A percentile compares a stretch with the other conserved stretches of the same genome.
phyloP scores from a whole-genome alignment of 2,888 invertebrate species.

The Brenthis daphne region DNA sequence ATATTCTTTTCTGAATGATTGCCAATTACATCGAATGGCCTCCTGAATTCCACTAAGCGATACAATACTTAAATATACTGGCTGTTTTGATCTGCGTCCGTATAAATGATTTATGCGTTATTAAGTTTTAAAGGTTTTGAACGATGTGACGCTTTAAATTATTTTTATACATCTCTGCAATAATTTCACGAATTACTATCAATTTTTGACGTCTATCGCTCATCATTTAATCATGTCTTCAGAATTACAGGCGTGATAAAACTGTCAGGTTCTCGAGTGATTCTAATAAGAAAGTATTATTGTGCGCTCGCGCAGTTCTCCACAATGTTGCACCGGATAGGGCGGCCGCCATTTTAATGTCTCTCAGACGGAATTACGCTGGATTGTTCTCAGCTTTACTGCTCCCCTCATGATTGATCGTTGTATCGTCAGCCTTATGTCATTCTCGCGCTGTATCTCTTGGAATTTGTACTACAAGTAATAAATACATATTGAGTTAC shows the following conservation, averaged over 20 bases:
- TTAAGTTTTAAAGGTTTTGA: slow-evolving; percentile 55
- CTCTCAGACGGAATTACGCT: slow-evolving; percentile 81
- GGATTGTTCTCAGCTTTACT: slow-evolving; percentile 81
- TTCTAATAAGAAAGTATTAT: slow-evolving; percentile 60
- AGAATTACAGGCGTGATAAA: slow-evolving; percentile 44
- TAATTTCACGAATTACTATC: slow-evolving; percentile 29
- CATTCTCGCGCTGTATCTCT: slow-evolving; percentile 77
- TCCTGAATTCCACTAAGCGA: slow-evolving; percentile 72
- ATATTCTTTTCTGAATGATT: slow-evolving; percentile 79
- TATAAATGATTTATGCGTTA: slow-evolving; percentile 76
- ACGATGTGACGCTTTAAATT: slow-evolving; percentile 47
- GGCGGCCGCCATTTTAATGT: slow-evolving; percentile 81
- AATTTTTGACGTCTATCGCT: slow-evolving; percentile 37
- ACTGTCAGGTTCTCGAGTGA: slow-evolving; percentile 49
- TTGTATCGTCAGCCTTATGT: slow-evolving; percentile 80
- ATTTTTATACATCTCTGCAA: slow-evolving; percentile 41
- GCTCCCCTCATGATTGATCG: slow-evolving; percentile 79
- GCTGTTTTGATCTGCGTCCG: slow-evolving; percentile 69
- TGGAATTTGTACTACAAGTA: slow-evolving; percentile 74
- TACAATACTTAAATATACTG: slow-evolving; percentile 68
- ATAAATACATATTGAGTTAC: slow-evolving; percentile 75
- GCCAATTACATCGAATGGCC: slow-evolving; percentile 81
- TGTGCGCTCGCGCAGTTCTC: slow-evolving; percentile 52
- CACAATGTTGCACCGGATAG: slow-evolving; percentile 81
- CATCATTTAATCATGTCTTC: slow-evolving; percentile 40